Evolutionary conservation across 1,140 invertebrate genomes (phyloP).

Genomic region (Apis dorsata): DNA sequence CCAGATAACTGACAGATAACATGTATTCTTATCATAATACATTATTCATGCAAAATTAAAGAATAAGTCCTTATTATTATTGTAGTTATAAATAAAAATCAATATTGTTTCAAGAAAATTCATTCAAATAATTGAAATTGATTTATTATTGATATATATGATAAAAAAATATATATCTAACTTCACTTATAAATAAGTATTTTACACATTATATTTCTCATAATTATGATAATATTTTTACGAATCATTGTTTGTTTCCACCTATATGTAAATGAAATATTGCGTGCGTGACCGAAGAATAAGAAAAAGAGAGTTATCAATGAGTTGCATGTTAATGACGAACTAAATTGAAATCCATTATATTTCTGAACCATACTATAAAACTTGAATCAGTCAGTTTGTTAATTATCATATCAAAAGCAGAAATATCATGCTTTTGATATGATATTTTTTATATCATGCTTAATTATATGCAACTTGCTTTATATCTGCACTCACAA

Average conservation of each 20-base stretch:
- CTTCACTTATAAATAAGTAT: background rate
- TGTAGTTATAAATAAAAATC: no score
- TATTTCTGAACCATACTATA: background rate
- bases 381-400: slow-evolving; percentile 21
- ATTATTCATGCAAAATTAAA: slow-evolving; percentile 2
- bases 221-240: background rate
- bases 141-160: background rate
- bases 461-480: slow-evolving; percentile 53
- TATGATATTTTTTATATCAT: slow-evolving; percentile 18
- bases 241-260: background rate
- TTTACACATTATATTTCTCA: background rate
- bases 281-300: slow-evolving; percentile 48
- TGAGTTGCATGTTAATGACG: background rate
- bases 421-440: background rate
- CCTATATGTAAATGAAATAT: background rate
- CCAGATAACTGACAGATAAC: background rate
- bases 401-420: slow-evolving; percentile 60
- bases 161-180: background rate
- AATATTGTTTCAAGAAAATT: background rate
- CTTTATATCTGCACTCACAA: slow-evolving; percentile 25
- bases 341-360: slow-evolving; percentile 31
- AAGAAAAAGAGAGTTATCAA: background rate
- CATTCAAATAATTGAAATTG: background rate
- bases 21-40: slow-evolving; percentile 35
- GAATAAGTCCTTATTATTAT: background rate